Base-by-base conservation (phyloP, 2,797 vertebrate species). In the Rhadinocentrus ornatus region DNA sequence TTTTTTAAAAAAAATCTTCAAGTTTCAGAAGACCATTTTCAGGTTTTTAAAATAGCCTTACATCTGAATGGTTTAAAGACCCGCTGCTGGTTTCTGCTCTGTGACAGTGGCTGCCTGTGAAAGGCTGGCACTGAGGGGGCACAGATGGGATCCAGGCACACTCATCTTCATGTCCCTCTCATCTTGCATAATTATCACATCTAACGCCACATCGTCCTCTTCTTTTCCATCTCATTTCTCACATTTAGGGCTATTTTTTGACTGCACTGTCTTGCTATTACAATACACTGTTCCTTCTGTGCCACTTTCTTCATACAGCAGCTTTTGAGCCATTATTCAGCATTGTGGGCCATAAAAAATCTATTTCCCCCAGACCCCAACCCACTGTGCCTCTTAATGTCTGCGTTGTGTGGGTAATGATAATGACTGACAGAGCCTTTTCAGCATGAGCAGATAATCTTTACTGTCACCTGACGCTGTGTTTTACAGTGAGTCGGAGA, bases 61-160 rank as follows among this genome's bases (percentile, higher is more conserved):
- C 29, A 16, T 58, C 13, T 29, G 57, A 53, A 16, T 22, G 48
- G 35, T n/a, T 70, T 73, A 57, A 32, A 56, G 58, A 80, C 66
- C 37, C 35, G 68, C 84, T 82, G 63, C 68, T 81, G 73, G 54
- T 78, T 69, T 81, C 34, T 57, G 69, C 72, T 78, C 46, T 62
- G 65, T 67, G 83, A 68, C 69, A 65, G 52, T 56, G 68, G 65
- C 48, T 29, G 68, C 82, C 72, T 85, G 74, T 72, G 71, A 71
- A 72, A 65, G 54, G 63, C 74, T 90, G 88, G 89, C 86, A 75
- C 72, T 65, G 67, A 87, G 68, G 56, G 77, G 81, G 35, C 87
- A 86, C 89, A 92, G 89, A 92, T 88, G 89, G 91, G 65, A 85
- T 76, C 76, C 82, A 85, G 86, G 75, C 59, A 85, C 82, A 81